These are phyloP conservation scores for Aphidius ervi DNA, from an alignment of 1,140 invertebrate species.

Conservation along the genomic window DNA sequence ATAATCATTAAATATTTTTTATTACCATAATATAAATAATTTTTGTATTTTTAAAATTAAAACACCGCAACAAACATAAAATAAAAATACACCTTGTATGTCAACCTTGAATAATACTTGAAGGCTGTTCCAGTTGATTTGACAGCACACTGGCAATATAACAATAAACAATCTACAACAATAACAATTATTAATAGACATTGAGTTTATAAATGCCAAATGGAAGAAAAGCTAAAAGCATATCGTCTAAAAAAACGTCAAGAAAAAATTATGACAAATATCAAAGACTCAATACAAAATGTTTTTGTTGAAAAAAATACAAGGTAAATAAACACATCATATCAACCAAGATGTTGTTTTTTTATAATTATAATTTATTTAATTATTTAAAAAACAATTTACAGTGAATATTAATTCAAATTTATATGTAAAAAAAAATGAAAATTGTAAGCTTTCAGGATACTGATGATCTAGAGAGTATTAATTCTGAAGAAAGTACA, in stretches of 20 bases:
- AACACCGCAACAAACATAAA: too few species aligned
- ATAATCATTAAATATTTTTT: too few species aligned
- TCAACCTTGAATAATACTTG: too few species aligned
- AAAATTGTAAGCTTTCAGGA: slow-evolving; percentile 35
- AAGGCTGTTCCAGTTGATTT: too few species aligned
- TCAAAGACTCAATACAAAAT: slow-evolving; percentile 32
- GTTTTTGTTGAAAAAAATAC: slow-evolving; percentile 29
- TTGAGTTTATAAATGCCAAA: slow-evolving; percentile 22
- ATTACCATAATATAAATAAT: too few species aligned
- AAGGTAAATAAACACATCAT: neutral
- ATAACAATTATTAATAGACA: neutral
- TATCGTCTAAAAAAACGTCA: slow-evolving; percentile 37
- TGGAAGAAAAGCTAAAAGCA: slow-evolving; percentile 36
- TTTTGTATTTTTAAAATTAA: too few species aligned
- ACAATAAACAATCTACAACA: too few species aligned
- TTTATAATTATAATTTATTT: slow-evolving; percentile 15
- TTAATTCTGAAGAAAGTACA: slow-evolving; percentile 31
- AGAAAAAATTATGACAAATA: slow-evolving; percentile 33
- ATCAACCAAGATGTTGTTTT: slow-evolving; percentile 35
- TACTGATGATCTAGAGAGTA: slow-evolving; percentile 34
- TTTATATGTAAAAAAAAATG: slow-evolving; percentile 8
- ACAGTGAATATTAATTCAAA: slow-evolving; percentile 4
- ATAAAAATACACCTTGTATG: too few species aligned
- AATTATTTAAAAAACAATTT: slow-evolving; percentile 15
- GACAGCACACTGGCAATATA: too few species aligned